These are phyloP conservation scores for Neosilurus hyrtlii DNA, from an alignment of 2,797 vertebrate species.

Conservation along the genomic window DNA sequence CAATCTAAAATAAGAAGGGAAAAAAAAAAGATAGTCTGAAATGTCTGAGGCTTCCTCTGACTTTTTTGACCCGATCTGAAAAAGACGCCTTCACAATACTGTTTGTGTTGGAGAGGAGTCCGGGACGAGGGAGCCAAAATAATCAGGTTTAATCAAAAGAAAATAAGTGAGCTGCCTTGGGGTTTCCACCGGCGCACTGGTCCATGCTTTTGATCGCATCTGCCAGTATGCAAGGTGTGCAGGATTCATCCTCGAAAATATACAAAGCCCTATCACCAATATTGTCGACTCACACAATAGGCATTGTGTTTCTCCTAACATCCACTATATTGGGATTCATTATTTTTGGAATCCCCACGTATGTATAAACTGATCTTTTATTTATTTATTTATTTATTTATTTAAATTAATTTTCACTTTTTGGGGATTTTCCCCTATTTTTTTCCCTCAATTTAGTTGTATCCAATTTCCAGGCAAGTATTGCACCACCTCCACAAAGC, in stretches of 20 bases:
- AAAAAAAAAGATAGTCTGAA: constrained; percentile 39
- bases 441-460: too few relatives aligned
- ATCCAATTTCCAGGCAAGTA: too few relatives aligned
- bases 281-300: constrained; percentile 29
- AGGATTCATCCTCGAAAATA: constrained; percentile 36
- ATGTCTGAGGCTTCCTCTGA: constrained; percentile 40
- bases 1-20: constrained; percentile 45
- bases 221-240: constrained; percentile 37
- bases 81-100: constrained; percentile 50
- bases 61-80: constrained; percentile 46
- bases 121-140: constrained; percentile 58
- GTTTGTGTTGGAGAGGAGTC: constrained; percentile 59
- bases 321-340: neutral
- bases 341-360: constrained; percentile 9
- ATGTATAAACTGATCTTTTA: neutral
- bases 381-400: too few relatives aligned
- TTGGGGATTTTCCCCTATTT: too few relatives aligned
- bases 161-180: constrained; percentile 60
- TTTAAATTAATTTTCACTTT: too few relatives aligned
- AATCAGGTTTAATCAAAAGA: constrained; percentile 65
- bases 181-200: constrained; percentile 51
- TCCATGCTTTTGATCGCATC: constrained; percentile 47
- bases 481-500: too few relatives aligned
- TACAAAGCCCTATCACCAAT: constrained; percentile 35
- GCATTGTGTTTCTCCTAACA: constrained; percentile 30